Percentiles rank a stretch among this genome's conserved stretches.
Conservation (phyloP, 2,797 vertebrate species). For the Crocidura indochinensis region DNA sequence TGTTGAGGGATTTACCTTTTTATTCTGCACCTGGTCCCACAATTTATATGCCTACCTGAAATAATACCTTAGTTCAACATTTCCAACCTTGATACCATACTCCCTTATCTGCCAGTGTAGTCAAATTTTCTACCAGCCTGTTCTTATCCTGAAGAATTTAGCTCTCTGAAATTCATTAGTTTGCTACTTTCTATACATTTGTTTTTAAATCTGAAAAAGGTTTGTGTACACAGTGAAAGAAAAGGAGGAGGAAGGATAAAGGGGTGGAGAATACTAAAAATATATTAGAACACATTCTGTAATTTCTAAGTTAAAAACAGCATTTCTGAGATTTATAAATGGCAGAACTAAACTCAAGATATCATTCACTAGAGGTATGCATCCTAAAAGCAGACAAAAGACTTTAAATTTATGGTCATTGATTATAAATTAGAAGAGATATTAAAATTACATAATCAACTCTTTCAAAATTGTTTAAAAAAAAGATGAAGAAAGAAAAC, state of each 20-base stretch:
- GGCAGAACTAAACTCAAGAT: background rate
- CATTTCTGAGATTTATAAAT: background rate
- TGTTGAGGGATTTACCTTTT: background rate
- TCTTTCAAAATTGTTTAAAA: background rate
- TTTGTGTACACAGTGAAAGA: background rate
- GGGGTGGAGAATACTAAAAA: background rate
- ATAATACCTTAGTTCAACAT: background rate
- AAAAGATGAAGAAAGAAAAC: slow-evolving; percentile 31
- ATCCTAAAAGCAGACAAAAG: background rate
- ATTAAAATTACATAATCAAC: background rate
- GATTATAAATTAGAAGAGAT: background rate
- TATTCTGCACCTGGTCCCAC: background rate
- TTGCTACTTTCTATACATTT: background rate
- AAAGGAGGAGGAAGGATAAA: background rate
- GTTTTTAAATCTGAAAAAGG: background rate
- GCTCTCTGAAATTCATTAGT: background rate
- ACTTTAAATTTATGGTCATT: slow-evolving; percentile 2
- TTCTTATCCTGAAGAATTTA: background rate
- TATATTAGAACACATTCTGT: background rate
- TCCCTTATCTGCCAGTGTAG: background rate
- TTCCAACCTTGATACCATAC: background rate
- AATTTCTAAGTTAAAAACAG: background rate
- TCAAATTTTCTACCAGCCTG: background rate
- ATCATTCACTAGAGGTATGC: background rate
- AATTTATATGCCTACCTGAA: background rate